Percentiles rank a stretch among this genome's conserved stretches.
Conservation (phyloP, 2,797 vertebrate species). For the Thalassophryne amazonica region DNA sequence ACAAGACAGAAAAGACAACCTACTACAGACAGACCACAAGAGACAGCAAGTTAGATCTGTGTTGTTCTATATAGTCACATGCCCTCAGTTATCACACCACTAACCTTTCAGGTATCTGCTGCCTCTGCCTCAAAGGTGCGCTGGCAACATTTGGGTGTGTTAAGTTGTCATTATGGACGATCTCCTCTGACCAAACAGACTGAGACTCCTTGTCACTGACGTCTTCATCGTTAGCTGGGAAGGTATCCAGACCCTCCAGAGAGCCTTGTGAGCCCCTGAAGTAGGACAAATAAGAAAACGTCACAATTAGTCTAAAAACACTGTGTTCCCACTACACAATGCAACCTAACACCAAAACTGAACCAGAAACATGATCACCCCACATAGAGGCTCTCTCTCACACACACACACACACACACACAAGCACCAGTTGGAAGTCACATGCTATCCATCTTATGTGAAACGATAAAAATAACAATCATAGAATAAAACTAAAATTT, state of each 20-base stretch:
- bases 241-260: constrained; percentile 19
- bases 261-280: constrained; percentile 38
- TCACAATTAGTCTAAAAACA: constrained; percentile 31
- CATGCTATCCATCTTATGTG: too few relatives aligned
- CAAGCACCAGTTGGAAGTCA: constrained; percentile 16
- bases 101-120: constrained; percentile 54
- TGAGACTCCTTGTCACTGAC: constrained; percentile 32
- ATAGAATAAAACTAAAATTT: too few relatives aligned
- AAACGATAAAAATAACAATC: not conserved
- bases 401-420: constrained; percentile 21
- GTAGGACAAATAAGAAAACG: constrained; percentile 20
- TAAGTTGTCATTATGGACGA: constrained; percentile 25
- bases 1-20: not conserved
- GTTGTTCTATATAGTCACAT: not conserved
- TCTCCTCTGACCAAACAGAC: constrained; percentile 26
- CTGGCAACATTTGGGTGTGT: constrained; percentile 15
- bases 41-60: not conserved
- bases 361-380: constrained; percentile 53
- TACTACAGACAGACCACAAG: not conserved
- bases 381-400: constrained; percentile 34
- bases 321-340: constrained; percentile 4
- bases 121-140: constrained; percentile 8
- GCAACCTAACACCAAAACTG: constrained; percentile 57
- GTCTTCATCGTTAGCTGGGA: constrained; percentile 23
- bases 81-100: constrained; percentile 15